These are phyloP conservation scores for Eira barbara DNA, from an alignment of 2,113 vertebrate genomes.

Conservation along the genomic window DNA sequence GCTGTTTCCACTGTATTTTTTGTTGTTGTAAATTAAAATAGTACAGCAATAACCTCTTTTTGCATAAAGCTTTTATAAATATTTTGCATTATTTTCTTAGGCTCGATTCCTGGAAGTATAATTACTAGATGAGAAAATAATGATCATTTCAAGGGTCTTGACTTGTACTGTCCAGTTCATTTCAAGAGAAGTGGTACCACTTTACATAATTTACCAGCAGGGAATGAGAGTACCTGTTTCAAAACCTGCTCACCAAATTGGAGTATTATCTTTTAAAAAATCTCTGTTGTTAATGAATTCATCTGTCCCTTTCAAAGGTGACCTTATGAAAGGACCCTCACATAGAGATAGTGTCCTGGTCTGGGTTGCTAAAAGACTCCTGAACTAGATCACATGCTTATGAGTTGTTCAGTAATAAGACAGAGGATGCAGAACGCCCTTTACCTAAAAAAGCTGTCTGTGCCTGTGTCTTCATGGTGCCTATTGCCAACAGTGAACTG, in stretches of 20 bases:
- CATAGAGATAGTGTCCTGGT: not conserved
- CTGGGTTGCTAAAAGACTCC: not conserved
- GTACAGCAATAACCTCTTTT: not conserved
- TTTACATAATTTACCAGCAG: not conserved
- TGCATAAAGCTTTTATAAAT: not conserved
- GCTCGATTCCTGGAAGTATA: not conserved
- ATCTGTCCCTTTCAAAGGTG: not conserved
- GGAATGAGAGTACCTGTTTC: not conserved
- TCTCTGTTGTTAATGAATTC: not conserved
- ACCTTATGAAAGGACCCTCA: not conserved
- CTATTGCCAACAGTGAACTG: not conserved
- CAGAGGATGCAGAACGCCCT: not conserved
- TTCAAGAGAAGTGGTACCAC: not conserved
- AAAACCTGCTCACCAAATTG: not conserved
- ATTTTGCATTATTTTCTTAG: not conserved
- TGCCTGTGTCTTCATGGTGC: not conserved
- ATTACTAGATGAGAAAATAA: not conserved
- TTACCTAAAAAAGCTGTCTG: not conserved
- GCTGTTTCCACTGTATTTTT: not conserved
- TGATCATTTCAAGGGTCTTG: not conserved
- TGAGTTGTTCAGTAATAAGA: not conserved
- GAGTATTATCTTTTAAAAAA: not conserved
- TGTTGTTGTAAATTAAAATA: not conserved
- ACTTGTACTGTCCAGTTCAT: not conserved
- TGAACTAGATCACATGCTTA: rapidly evolving